Evolutionary conservation across 2,113 vertebrate species (phyloP).

Genomic region (Tachysurus vachellii): DNA sequence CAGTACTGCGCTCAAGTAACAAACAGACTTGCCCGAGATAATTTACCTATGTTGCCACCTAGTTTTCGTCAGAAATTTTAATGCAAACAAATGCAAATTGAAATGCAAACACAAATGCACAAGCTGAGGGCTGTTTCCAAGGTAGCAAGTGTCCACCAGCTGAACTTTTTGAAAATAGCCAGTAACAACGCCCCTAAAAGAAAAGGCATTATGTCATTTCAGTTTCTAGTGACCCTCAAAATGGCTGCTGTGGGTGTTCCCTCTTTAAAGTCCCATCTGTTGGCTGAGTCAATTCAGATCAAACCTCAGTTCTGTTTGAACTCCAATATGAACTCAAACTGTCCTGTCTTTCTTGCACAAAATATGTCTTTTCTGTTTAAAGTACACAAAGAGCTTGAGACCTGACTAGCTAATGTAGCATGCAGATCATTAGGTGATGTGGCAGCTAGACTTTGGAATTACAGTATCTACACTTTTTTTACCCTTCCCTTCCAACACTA

Average conservation of each 20-base stretch:
- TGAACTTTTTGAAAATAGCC: background rate
- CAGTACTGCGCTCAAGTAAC: background rate
- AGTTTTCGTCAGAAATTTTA: background rate
- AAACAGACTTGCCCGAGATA: background rate
- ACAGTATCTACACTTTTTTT: background rate
- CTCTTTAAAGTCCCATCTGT: background rate
- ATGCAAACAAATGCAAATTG: background rate
- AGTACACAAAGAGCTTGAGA: background rate
- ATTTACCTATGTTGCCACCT: background rate
- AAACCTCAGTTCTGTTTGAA: background rate
- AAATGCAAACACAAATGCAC: constrained; percentile 8
- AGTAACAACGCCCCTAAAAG: background rate
- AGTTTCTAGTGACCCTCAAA: no score
- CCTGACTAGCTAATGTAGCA: background rate
- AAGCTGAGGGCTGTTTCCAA: no score
- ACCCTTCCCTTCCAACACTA: background rate
- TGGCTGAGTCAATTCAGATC: background rate
- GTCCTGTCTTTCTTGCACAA: no score
- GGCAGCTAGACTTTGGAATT: background rate
- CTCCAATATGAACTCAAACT: background rate
- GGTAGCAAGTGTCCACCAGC: no score
- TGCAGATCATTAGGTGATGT: background rate
- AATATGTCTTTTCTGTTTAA: background rate
- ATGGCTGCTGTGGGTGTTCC: background rate
- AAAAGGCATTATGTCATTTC: background rate